Evolutionary conservation across 2,888 invertebrate genomes (phyloP).

Genomic region (Pharmacophagus antenor): DNA sequence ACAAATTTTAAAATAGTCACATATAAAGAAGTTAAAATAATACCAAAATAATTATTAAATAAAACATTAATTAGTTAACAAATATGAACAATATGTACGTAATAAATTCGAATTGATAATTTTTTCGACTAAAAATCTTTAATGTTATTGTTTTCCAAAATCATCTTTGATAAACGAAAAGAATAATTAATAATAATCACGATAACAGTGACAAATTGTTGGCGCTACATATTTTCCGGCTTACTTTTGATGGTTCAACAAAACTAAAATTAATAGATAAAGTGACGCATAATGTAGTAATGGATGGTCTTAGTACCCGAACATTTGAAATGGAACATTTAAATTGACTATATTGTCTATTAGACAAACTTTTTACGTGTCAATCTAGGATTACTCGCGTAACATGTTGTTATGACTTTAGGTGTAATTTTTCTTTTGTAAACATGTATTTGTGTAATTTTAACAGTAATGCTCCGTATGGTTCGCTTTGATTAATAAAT

Average conservation of each 20-base stretch:
- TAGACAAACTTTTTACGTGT: constrained; percentile 70
- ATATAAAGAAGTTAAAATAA: too few relatives aligned
- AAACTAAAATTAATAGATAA: constrained; percentile 52
- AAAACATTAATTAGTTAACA: background rate
- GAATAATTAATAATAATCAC: constrained; percentile 39
- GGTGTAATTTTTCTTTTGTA: background rate
- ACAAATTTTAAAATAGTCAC: too few relatives aligned
- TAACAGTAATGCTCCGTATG: too few relatives aligned
- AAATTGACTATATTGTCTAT: constrained; percentile 61
- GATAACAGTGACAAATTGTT: constrained; percentile 61
- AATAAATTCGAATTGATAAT: background rate
- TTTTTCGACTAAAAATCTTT: background rate
- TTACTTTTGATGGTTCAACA: constrained; percentile 62
- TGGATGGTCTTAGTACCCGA: constrained; percentile 58
- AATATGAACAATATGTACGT: background rate
- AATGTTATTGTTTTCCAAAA: background rate
- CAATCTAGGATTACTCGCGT: constrained; percentile 64
- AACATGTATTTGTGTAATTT: background rate
- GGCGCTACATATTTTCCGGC: constrained; percentile 46
- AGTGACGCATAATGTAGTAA: constrained; percentile 58
- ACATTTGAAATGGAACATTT: constrained; percentile 67
- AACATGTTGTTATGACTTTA: constrained; percentile 33
- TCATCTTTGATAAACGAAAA: constrained; percentile 29
- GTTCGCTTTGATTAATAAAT: too few relatives aligned
- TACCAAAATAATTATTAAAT: background rate